Base-by-base conservation (phyloP, 2,797 vertebrate genomes). In the Echiichthys vipera region DNA sequence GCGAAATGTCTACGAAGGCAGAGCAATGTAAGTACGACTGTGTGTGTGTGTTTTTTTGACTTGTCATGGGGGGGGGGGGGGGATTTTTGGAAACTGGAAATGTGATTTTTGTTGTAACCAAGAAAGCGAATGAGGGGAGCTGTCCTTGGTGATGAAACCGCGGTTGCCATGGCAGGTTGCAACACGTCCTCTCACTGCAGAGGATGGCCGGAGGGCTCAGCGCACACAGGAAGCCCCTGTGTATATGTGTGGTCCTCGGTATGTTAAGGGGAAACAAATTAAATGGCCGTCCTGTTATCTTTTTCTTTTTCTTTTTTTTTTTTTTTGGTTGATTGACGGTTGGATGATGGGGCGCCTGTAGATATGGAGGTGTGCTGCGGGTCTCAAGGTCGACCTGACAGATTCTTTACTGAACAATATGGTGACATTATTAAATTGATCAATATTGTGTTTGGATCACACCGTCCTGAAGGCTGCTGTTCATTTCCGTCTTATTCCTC, bases 1-100 rank as follows among this genome's bases (percentile, higher is more conserved):
- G 69, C 92, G 91, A 91, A 92, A 98, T 99, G 97, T 99, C 97
- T 91, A 99, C 97, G 88, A 99, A 98, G 93, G 97, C 97, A 91
- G 97, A 98, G 91, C 97, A 98, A 92, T 98, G 97, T 98, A 94
- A 98, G 97, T 97, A 95, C 88, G 22, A 45, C 75, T 27, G 61
- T 66, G 65, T 73, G 55, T 47, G 58, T 36, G 55, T 65, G 45
- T 58, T 56, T 40, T 15, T 15, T n/a, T 70, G 51, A 74, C 42
- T 78, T 74, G 61, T 65, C 57, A 37, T 43, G 45, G 39, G 55
- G 53, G 18, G n/a, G n/a, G n/a, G n/a, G n/a, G n/a, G n/a, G n/a
- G n/a, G n/a, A n/a, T n/a, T n/a, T 25, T 65, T 71, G 39, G 42
- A 74, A 81, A 80, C 58, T 73, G 63, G 67, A 57, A 8, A 36